Percentiles rank a stretch among this genome's conserved stretches.
Evolutionary conservation across 1,140 invertebrate genomes (phyloP).

Genomic region (Chironomus striatipennis): DNA sequence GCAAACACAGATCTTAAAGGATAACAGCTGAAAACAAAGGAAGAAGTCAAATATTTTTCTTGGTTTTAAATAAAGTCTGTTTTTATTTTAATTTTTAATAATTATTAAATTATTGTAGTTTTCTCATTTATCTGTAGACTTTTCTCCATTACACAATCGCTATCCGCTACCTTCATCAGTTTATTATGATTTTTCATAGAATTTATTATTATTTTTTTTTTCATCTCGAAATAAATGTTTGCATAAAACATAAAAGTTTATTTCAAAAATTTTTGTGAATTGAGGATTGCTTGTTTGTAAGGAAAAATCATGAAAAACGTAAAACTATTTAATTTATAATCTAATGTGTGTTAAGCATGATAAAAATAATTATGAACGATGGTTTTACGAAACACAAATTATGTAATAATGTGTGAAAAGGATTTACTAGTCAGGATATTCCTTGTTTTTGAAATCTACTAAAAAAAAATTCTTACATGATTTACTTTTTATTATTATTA

Average conservation of each 20-base stretch:
- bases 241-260: not conserved
- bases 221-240: not conserved
- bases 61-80: conserved; percentile 24
- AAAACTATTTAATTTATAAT: too few species aligned
- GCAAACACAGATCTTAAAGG: too few species aligned
- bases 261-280: not conserved
- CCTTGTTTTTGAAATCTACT: too few species aligned
- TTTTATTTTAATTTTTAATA: conserved; percentile 17
- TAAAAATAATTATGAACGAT: too few species aligned
- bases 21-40: not conserved
- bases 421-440: too few species aligned
- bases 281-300: too few species aligned
- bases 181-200: not conserved
- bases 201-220: not conserved
- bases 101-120: conserved; percentile 24
- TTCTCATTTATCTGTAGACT: conserved; percentile 10
- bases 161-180: not conserved
- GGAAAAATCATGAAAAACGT: too few species aligned
- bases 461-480: too few species aligned
- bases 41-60: not conserved
- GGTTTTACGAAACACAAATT: too few species aligned
- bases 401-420: too few species aligned
- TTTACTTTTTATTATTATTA: too few species aligned
- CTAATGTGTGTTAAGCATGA: too few species aligned
- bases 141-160: not conserved